Base-by-base conservation (phyloP, 2,888 invertebrate genomes). In the Eupithecia exiguata region DNA sequence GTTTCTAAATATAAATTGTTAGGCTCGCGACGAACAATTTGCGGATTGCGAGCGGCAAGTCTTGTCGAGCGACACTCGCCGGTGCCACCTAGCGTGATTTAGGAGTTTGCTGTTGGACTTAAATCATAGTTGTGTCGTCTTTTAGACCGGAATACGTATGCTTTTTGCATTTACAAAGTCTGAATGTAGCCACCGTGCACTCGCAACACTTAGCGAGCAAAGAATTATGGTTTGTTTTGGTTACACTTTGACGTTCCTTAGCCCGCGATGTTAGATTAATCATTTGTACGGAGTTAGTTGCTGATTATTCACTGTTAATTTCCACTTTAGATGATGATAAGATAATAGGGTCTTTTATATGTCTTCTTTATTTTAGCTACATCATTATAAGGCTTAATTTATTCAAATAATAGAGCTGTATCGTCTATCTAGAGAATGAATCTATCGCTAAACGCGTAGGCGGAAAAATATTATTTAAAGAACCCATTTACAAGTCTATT, bases 1-100 rank as follows among this genome's bases (percentile, higher is more conserved):
- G 85, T 86, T 76, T 88, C 94, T 94, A 94, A 92, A 94, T 93
- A 91, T 94, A 93, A 91, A 93, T 91, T 89, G 92, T 92, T 92
- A 91, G 90, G 90, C 90, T 88, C 91, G 90, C 87, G 89, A 92
- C 92, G 91, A 92, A 92, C 92, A 93, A 93, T 94, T 93, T 91
- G 92, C 88, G 93, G 92, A 92, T 91, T 90, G 92, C 91, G 87
- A 89, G 88, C 87, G 87, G 86, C 87, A 84, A 89, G 89, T 91
- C 86, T 88, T 89, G 91, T 91, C 91, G 88, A 85, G 83, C 87
- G 85, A 83, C 88, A 85, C 86, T 89, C 88, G 87, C 85, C 86
- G 87, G 86, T 87, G 90, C 88, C 89, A 89, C 90, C 89, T 89
- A 89, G 84, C 88, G 89, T 92, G 93, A 92, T 93, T 93, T 93